A percentile compares a stretch with the other conserved stretches of the same genome.
These are phyloP conservation scores for Hoplostethus atlanticus DNA, from an alignment of 2,797 vertebrate species.

Conservation along the genomic window DNA sequence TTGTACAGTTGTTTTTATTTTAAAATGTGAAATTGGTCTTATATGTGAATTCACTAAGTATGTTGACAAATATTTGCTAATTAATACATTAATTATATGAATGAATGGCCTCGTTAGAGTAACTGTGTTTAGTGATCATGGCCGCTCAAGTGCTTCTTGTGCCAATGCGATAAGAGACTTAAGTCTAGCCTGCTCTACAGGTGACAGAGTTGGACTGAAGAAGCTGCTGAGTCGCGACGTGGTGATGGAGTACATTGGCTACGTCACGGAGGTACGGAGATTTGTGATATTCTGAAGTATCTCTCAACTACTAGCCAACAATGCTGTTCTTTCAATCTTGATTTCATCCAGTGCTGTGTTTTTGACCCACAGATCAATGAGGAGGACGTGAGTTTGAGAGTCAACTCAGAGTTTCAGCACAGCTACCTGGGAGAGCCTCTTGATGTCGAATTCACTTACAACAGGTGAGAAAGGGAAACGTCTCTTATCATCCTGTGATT, in stretches of 20 bases:
- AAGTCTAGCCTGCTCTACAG: slow-evolving; percentile 72
- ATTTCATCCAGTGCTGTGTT: background rate
- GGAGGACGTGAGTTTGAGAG: slow-evolving; percentile 89
- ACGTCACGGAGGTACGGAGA: slow-evolving; percentile 86
- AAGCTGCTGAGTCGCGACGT: slow-evolving; percentile 78
- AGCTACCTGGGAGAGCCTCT: slow-evolving; percentile 91
- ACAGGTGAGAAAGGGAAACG: slow-evolving; percentile 83
- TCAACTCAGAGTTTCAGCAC: slow-evolving; percentile 88
- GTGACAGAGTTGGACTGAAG: slow-evolving; percentile 90
- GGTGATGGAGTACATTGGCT: slow-evolving; percentile 85
- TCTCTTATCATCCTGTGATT: background rate
- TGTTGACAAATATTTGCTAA: too few relatives aligned
- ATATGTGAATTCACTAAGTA: too few relatives aligned
- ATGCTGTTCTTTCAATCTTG: background rate
- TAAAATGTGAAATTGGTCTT: too few relatives aligned
- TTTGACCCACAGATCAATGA: slow-evolving; percentile 84
- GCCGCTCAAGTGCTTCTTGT: background rate
- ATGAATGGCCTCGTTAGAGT: too few relatives aligned
- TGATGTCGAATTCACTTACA: slow-evolving; percentile 92
- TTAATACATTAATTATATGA: too few relatives aligned
- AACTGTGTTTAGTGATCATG: too few relatives aligned
- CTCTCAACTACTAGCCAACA: background rate
- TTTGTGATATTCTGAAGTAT: slow-evolving; percentile 1
- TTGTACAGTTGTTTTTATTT: too few relatives aligned
- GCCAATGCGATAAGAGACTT: background rate